Evolutionary conservation across 1,140 invertebrate species (phyloP).

Genomic region (Drosophila biarmipes): DNA sequence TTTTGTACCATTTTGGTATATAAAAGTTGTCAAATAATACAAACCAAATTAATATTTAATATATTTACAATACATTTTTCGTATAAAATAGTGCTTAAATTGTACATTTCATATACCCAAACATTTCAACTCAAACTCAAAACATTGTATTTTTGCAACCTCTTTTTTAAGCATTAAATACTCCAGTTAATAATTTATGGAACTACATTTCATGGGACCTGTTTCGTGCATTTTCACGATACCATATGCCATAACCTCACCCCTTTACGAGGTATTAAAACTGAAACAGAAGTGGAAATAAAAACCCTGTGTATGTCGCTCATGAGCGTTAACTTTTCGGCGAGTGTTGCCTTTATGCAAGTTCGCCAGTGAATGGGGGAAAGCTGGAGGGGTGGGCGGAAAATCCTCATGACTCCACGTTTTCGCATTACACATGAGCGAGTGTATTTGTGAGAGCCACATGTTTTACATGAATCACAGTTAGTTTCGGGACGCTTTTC

Average conservation of each 20-base stretch:
- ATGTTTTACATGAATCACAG: conserved; percentile 62
- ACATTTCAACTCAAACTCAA: no score
- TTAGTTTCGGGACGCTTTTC: conserved; percentile 41
- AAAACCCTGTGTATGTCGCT: conserved; percentile 20
- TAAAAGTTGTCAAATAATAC: no score
- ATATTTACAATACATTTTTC: no score
- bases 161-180: neutral
- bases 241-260: neutral
- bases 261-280: neutral
- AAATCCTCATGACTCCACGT: conserved; percentile 33
- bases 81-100: no score
- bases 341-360: conserved; percentile 32
- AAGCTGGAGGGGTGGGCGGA: neutral
- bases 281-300: conserved; percentile 31
- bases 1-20: no score
- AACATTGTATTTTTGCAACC: neutral
- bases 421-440: conserved; percentile 38
- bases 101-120: no score
- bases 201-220: neutral
- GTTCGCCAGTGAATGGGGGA: neutral
- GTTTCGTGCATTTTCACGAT: neutral
- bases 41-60: no score
- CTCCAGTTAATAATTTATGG: neutral
- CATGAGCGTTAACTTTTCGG: conserved; percentile 51
- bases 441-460: conserved; percentile 40